Conservation (phyloP, 2,888 invertebrate genomes). For the Hydropsyche betteni region DNA sequence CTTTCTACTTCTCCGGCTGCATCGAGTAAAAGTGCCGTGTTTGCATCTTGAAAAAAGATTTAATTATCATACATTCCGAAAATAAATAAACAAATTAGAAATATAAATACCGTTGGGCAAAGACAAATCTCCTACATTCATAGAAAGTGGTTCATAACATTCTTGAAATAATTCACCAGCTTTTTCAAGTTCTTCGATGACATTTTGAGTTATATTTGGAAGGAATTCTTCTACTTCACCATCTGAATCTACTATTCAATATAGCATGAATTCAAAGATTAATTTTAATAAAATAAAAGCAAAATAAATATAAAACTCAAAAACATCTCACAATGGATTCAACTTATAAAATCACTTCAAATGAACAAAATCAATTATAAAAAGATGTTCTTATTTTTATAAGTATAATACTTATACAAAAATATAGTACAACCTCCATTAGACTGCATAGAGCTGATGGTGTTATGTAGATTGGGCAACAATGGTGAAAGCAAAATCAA, state of each 20-base stretch:
- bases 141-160: conserved; percentile 53
- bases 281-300: too few species aligned
- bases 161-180: conserved; percentile 58
- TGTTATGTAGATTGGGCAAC: conserved; percentile 35
- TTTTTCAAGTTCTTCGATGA: conserved; percentile 57
- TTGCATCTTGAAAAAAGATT: conserved; percentile 14
- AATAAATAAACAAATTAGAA: not conserved
- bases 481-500: conserved; percentile 51
- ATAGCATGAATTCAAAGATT: too few species aligned
- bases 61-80: not conserved
- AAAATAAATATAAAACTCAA: too few species aligned
- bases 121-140: conserved; percentile 54
- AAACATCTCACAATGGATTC: not conserved
- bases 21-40: conserved; percentile 41
- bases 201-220: conserved; percentile 58
- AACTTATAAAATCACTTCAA: too few species aligned
- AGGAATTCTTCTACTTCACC: conserved; percentile 59
- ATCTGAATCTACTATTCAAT: conserved; percentile 56
- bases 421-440: conserved; percentile 38
- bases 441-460: conserved; percentile 36
- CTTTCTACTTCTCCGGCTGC: conserved; percentile 48
- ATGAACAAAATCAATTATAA: not conserved
- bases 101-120: conserved; percentile 51
- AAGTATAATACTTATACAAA: not conserved
- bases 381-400: conserved; percentile 11